Conservation (phyloP, 2,113 vertebrate genomes). For the Colistium nudipinnis region DNA sequence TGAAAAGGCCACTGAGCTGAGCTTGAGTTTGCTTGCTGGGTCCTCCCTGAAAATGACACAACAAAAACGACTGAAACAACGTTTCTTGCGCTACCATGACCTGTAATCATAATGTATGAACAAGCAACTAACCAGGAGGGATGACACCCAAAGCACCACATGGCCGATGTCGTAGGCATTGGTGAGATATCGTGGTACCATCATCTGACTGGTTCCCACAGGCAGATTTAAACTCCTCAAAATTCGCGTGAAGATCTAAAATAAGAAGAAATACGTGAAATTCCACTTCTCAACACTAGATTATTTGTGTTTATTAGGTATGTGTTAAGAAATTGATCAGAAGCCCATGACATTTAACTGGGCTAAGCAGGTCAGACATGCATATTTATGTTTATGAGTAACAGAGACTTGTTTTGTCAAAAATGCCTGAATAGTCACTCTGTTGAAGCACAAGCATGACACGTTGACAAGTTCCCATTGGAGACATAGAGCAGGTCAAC, state of each 20-base stretch:
- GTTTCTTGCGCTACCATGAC: background rate
- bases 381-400: constrained; percentile 10
- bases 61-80: background rate
- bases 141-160: constrained; percentile 95
- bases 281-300: too few relatives aligned
- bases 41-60: constrained; percentile 86
- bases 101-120: background rate
- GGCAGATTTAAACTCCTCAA: constrained; percentile 97
- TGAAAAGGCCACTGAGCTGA: constrained; percentile 94
- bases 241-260: constrained; percentile 97
- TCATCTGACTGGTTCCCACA: constrained; percentile 94
- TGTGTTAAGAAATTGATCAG: background rate
- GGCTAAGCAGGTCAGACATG: background rate
- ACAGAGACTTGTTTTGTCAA: constrained; percentile 2
- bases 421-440: constrained; percentile 16
- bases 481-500: constrained; percentile 35
- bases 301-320: background rate
- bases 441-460: constrained; percentile 19
- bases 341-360: background rate
- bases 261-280: background rate
- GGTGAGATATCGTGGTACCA: constrained; percentile 91
- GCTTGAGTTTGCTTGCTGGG: constrained; percentile 94
- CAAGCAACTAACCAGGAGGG: constrained; percentile 89
- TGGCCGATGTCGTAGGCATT: constrained; percentile 97
- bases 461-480: constrained; percentile 20